Percentiles rank a stretch among this genome's conserved stretches.
phyloP scores from a whole-genome alignment of 2,888 invertebrate species.

The Mesoligia furuncula region DNA sequence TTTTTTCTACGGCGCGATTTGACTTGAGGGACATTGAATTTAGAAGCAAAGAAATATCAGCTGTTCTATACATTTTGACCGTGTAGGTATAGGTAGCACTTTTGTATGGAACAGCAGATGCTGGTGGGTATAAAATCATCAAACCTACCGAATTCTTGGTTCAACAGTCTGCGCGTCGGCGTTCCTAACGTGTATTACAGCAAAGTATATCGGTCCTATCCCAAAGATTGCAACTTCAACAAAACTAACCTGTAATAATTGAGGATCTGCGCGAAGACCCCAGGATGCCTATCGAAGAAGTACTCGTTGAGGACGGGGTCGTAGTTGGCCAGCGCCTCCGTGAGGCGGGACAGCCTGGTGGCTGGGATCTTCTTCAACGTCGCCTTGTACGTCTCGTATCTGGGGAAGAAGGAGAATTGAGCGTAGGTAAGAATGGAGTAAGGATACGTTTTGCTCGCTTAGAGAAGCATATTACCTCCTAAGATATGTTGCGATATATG shows the following conservation, averaged over 20 bases:
- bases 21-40: too few species aligned
- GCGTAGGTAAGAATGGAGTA: not conserved
- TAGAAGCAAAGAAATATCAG: too few species aligned
- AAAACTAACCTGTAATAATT: conserved; percentile 96
- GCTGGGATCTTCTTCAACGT: conserved; percentile 99
- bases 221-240: not conserved
- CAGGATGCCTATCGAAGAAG: conserved; percentile 99
- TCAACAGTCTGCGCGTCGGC: too few species aligned
- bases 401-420: conserved; percentile 21
- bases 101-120: too few species aligned
- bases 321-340: conserved; percentile 99
- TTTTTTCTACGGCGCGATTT: too few species aligned
- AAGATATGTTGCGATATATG: not conserved
- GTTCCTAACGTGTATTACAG: too few species aligned
- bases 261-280: conserved; percentile 98
- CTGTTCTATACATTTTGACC: too few species aligned
- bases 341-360: conserved; percentile 97
- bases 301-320: conserved; percentile 99
- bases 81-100: too few species aligned
- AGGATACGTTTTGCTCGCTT: not conserved
- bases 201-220: not conserved
- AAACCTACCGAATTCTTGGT: too few species aligned
- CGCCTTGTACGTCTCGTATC: conserved; percentile 97
- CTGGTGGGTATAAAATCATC: too few species aligned
- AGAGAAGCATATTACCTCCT: not conserved